Conservation (phyloP, 1,140 invertebrate genomes). For the Pristionchus pacificus region DNA sequence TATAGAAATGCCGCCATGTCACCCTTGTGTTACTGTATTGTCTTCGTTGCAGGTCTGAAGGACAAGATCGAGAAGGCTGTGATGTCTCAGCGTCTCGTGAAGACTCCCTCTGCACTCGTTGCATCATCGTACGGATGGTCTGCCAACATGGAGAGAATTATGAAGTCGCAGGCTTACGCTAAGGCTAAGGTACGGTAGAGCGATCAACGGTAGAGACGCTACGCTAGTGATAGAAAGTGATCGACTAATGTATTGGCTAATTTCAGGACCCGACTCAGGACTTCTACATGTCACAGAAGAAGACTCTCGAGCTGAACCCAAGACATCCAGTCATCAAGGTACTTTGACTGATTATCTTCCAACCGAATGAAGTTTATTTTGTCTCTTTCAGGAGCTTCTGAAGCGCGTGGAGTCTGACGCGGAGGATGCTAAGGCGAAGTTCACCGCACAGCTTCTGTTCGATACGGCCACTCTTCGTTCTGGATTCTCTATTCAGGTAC, state of each 20-base stretch:
- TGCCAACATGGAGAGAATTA: slow-evolving; percentile 96
- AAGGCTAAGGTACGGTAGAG: too few relatives aligned
- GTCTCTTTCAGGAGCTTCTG: slow-evolving; percentile 68
- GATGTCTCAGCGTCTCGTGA: slow-evolving; percentile 82
- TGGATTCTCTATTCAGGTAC: slow-evolving; percentile 80
- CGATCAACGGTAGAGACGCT: too few relatives aligned
- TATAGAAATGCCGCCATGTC: slow-evolving; percentile 70
- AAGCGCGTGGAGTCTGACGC: slow-evolving; percentile 73
- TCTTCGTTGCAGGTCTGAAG: slow-evolving; percentile 5
- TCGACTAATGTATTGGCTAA: too few relatives aligned
- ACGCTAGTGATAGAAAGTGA: too few relatives aligned
- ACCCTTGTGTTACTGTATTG: not conserved
- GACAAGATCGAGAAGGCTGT: slow-evolving; percentile 71
- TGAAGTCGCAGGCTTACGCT: slow-evolving; percentile 91
- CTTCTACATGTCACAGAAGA: slow-evolving; percentile 91
- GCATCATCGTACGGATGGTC: slow-evolving; percentile 93
- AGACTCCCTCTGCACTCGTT: slow-evolving; percentile 92
- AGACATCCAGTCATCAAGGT: slow-evolving; percentile 84
- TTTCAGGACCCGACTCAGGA: slow-evolving; percentile 83
- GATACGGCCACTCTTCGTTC: slow-evolving; percentile 82
- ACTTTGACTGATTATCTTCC: not conserved
- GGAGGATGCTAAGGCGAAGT: slow-evolving; percentile 74
- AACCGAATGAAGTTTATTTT: not conserved
- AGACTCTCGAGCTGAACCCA: slow-evolving; percentile 94
- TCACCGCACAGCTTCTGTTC: slow-evolving; percentile 86